phyloP scores from a whole-genome alignment of 2,113 vertebrate species.

The Emydocephalus ijimae region DNA sequence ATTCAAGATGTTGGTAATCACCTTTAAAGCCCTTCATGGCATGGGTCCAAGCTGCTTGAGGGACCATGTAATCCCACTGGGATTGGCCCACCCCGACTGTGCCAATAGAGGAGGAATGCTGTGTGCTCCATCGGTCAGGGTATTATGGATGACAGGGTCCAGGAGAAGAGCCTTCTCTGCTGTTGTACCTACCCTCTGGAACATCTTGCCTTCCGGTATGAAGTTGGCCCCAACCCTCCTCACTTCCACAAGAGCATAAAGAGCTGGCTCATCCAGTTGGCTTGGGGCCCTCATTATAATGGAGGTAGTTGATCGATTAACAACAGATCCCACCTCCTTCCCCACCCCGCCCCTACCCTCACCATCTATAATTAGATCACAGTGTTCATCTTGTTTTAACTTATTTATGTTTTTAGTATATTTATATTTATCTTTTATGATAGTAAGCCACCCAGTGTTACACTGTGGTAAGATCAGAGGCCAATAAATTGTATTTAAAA shows the following conservation, averaged over 20 bases:
- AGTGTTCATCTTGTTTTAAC: not conserved
- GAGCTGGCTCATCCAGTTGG: no score
- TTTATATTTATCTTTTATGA: not conserved
- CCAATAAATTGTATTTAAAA: no score
- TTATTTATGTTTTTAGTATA: not conserved
- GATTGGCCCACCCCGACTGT: not conserved
- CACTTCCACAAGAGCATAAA: no score
- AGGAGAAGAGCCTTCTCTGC: not conserved
- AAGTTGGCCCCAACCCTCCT: not conserved
- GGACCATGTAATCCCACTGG: not conserved
- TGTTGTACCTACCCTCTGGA: not conserved
- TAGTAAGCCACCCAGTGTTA: not conserved
- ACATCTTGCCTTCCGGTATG: not conserved
- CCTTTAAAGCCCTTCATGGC: not conserved
- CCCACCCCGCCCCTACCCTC: not conserved
- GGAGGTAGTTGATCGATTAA: not conserved
- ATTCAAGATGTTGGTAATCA: not conserved
- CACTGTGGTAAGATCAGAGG: not conserved
- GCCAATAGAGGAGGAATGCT: not conserved
- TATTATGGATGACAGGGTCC: not conserved
- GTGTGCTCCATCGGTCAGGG: not conserved
- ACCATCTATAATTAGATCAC: not conserved
- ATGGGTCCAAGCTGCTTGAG: not conserved
- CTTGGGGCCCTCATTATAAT: not conserved
- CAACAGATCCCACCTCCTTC: not conserved